Base-by-base conservation (phyloP, 1,140 invertebrate genomes). In the Pseudomyrmex dendroicus region DNA sequence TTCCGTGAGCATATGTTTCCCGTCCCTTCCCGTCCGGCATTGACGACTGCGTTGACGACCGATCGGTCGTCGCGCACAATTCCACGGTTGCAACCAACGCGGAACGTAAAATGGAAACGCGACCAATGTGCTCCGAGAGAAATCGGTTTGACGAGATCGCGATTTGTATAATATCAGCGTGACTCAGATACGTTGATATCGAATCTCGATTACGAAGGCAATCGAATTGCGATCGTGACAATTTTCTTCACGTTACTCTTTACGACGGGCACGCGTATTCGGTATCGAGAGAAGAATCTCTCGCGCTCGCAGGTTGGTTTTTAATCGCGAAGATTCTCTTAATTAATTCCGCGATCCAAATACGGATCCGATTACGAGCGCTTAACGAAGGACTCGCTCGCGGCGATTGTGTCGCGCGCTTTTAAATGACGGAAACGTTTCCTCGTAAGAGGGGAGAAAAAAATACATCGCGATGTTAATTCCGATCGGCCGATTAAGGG, bases 401-500 rank as follows among this genome's bases (percentile, higher is more conserved):
- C 10, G 59, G 44, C 46, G 44, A 50, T 62, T 35, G 20, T 50
- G 46, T 4, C 22, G 25, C 20, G 35, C 35, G 35, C 35, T 1
- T 35, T 74, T 73, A 66, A 64, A 64, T 68, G 35, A 46, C 74
- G 74, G 74, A 66, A 78, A 62, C 13, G 7, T 74, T 62, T 61
- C 52, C 68, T 73, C 63, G 15, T 25, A 54, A 25, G 86, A 84
- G 35, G 35, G 35, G 35, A 25, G 5, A 35, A 4, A 35, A 35
- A 35, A 35, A 35, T 82, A 86, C 86, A 80, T 80, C 67, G 44
- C 46, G 73, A 84, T 72, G 73, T 78, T 73, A 86, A 86, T 86
- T 61, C 59, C 59, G 35, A 35, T 56, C 1, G 15, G 2, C 15
- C 54, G 80, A 83, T 83, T 76, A 82, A 82, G 64, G 57, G 70